Percentiles rank a stretch among this genome's conserved stretches.
Evolutionary conservation across 1,140 invertebrate genomes (phyloP).

Genomic region (Bombus polaris): DNA sequence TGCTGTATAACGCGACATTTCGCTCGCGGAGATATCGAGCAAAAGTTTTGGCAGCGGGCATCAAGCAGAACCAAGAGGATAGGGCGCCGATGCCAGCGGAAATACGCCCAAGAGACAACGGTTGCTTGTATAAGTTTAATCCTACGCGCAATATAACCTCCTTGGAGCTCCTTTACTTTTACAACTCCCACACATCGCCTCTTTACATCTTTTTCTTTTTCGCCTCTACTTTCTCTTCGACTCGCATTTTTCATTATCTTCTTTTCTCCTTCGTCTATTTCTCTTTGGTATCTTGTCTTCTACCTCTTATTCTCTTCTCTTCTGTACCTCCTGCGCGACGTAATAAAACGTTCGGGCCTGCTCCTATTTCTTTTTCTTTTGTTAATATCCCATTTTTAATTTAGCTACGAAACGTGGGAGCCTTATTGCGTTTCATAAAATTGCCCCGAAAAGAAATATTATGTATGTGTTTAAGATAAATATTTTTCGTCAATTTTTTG

Average conservation of each 20-base stretch:
- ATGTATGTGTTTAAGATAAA: too few relatives aligned
- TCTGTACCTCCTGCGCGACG: background rate
- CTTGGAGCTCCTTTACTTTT: slow-evolving; percentile 13
- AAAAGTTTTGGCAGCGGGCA: slow-evolving; percentile 53
- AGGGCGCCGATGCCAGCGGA: slow-evolving; percentile 34
- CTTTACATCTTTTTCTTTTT: slow-evolving; percentile 1
- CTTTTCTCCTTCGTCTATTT: background rate
- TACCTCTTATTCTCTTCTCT: background rate
- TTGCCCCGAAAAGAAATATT: background rate
- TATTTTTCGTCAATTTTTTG: too few relatives aligned
- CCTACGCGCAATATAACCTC: slow-evolving; percentile 59
- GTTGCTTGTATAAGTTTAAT: slow-evolving; percentile 66
- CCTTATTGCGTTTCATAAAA: background rate
- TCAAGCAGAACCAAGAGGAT: slow-evolving; percentile 24
- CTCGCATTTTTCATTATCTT: background rate
- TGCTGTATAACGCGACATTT: slow-evolving; percentile 31
- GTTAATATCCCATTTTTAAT: background rate
- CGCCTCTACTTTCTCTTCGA: background rate
- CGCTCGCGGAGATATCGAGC: slow-evolving; percentile 36
- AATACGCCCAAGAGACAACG: slow-evolving; percentile 64
- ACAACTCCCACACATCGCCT: background rate
- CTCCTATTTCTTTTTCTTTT: too few relatives aligned
- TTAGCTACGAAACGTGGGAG: background rate
- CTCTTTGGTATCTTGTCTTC: background rate
- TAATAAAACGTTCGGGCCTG: background rate